Evolutionary conservation across 64 coral and sea anemone species (phyloP).

Genomic region (Porites australiensis): DNA sequence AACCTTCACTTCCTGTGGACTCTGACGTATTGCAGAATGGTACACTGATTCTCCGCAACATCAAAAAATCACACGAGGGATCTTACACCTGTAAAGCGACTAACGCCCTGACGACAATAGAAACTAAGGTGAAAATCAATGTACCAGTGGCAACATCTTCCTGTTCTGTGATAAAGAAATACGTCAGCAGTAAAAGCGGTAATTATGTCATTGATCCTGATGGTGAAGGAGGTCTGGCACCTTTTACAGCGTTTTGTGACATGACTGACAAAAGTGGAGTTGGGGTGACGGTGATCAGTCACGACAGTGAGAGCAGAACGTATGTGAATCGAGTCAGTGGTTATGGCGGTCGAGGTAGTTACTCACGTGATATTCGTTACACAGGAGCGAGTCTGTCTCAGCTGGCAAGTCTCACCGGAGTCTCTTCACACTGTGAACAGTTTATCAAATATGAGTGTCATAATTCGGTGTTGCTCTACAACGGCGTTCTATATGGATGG

Average conservation of each 20-base stretch:
- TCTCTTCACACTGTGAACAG: constrained; percentile 20
- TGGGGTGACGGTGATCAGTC: constrained; percentile 40
- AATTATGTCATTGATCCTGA: constrained; percentile 26
- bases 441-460: constrained; percentile 20
- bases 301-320: constrained; percentile 21
- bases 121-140: constrained; percentile 3
- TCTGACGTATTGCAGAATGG: not conserved
- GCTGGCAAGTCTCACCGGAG: not conserved
- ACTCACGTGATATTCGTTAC: constrained; percentile 22
- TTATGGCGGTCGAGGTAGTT: not conserved
- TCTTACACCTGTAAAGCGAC: not conserved
- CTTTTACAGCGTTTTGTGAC: constrained; percentile 2
- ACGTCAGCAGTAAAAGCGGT: not conserved
- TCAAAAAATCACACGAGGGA: not conserved
- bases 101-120: constrained; percentile 6
- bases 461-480: not conserved
- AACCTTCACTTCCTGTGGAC: not conserved
- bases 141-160: not conserved
- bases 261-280: constrained; percentile 27
- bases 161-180: not conserved
- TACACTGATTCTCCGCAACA: not conserved
- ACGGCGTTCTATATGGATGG: not conserved
- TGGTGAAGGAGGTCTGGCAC: not conserved
- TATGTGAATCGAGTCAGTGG: not conserved
- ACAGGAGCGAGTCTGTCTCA: constrained; percentile 17